Conservation (phyloP, 1,140 invertebrate species). For the Drosophila pseudoananassae region DNA sequence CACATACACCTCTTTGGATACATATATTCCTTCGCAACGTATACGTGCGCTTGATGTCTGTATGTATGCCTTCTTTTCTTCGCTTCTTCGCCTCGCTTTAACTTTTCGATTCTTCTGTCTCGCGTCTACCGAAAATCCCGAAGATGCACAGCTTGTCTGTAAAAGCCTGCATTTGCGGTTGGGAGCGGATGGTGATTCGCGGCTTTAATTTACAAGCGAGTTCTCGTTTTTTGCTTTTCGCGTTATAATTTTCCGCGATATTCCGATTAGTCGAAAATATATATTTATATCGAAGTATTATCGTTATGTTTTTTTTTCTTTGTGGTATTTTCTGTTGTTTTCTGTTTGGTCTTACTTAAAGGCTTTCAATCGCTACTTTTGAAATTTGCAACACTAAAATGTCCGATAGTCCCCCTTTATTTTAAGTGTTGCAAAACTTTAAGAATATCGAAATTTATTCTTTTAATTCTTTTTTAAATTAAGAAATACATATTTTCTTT, state of each 20-base stretch:
- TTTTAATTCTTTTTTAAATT: too few relatives aligned
- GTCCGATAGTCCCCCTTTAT: not conserved
- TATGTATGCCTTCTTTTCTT: slow-evolving; percentile 69
- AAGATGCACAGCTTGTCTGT: slow-evolving; percentile 3
- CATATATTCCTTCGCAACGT: slow-evolving; percentile 70
- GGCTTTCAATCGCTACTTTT: too few relatives aligned
- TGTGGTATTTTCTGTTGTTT: too few relatives aligned
- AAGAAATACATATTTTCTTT: too few relatives aligned
- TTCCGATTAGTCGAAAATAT: slow-evolving; percentile 8
- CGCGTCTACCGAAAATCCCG: slow-evolving; percentile 15
- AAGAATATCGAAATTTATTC: too few relatives aligned
- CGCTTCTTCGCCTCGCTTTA: slow-evolving; percentile 30
- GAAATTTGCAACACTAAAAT: not conserved
- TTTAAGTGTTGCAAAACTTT: too few relatives aligned
- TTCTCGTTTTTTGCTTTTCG: slow-evolving; percentile 13
- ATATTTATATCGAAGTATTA: not conserved
- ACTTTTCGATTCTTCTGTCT: slow-evolving; percentile 17
- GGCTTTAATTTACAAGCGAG: slow-evolving; percentile 26
- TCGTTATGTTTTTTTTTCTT: too few relatives aligned
- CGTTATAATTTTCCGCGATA: slow-evolving; percentile 39
- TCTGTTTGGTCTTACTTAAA: too few relatives aligned
- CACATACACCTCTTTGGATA: slow-evolving; percentile 53
- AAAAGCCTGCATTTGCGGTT: not conserved
- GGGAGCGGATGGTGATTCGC: not conserved
- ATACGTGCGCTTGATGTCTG: slow-evolving; percentile 55